These are phyloP conservation scores for Schizothorax lantsangensis DNA, from an alignment of 2,797 vertebrate genomes.

Conservation along the genomic window DNA sequence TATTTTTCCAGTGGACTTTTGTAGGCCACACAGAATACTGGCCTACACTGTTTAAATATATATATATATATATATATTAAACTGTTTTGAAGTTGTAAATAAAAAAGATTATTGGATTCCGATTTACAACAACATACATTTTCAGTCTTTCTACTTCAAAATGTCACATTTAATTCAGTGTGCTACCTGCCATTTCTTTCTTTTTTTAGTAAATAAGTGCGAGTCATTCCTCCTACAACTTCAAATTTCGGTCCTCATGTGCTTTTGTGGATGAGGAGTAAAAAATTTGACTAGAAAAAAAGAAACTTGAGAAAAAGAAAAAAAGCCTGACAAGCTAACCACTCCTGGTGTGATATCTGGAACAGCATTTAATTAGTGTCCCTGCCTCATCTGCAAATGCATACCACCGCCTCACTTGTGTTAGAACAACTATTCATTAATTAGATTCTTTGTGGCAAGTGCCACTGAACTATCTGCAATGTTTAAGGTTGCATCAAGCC, in stretches of 20 bases:
- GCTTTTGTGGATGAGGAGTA: constrained; percentile 16
- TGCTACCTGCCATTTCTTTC: neutral
- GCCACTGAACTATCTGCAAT: constrained; percentile 92
- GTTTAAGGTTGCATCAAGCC: constrained; percentile 98
- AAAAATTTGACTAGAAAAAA: constrained; percentile 42
- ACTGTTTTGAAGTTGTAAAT: too few relatives aligned
- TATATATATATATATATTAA: too few relatives aligned
- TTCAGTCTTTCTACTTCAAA: neutral
- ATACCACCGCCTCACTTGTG: constrained; percentile 87
- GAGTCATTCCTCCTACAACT: neutral
- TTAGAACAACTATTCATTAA: constrained; percentile 93
- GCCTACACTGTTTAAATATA: neutral
- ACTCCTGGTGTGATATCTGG: constrained; percentile 73
- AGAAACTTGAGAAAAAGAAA: constrained; percentile 46
- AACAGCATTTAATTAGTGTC: constrained; percentile 87
- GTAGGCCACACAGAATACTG: constrained; percentile 34
- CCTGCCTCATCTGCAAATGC: constrained; percentile 92
- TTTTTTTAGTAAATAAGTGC: neutral
- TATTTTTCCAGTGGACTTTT: constrained; percentile 16
- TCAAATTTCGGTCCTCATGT: neutral
- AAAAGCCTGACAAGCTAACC: constrained; percentile 58
- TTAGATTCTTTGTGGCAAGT: constrained; percentile 93
- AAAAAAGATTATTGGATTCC: too few relatives aligned
- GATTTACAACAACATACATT: too few relatives aligned
- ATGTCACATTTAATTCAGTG: neutral